Percentiles rank a stretch among this genome's conserved stretches.
Evolutionary conservation across 2,888 invertebrate species (phyloP).

Genomic region (Tholera decimalis): DNA sequence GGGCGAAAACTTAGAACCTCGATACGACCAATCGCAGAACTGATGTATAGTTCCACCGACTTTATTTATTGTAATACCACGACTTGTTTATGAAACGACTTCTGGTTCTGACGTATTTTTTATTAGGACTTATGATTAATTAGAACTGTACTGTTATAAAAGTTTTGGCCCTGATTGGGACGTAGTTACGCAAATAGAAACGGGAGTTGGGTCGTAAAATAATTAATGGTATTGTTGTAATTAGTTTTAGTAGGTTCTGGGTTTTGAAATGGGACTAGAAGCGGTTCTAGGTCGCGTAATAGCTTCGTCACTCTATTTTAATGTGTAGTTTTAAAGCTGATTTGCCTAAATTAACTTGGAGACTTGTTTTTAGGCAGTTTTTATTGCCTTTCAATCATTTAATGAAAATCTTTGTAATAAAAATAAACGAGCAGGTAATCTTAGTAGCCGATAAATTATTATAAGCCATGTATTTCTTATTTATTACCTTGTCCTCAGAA

Average conservation of each 20-base stretch:
- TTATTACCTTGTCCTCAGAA: conserved; percentile 39
- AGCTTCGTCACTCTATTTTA: neutral
- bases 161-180: conserved; percentile 28
- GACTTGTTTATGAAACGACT: conserved; percentile 71
- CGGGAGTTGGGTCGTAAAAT: conserved; percentile 24
- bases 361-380: too few species aligned
- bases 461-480: conserved; percentile 35
- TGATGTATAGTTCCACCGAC: conserved; percentile 78
- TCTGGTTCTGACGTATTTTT: conserved; percentile 59
- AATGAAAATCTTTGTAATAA: too few species aligned
- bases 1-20: conserved; percentile 74
- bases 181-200: conserved; percentile 29
- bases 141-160: conserved; percentile 46
- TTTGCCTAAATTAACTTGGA: neutral
- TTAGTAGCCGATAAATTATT: conserved; percentile 10
- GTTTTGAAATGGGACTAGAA: conserved; percentile 16
- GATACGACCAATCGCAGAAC: conserved; percentile 74
- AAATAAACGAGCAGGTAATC: conserved; percentile 10
- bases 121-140: conserved; percentile 49
- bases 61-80: conserved; percentile 78
- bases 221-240: conserved; percentile 41
- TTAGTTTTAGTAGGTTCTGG: conserved; percentile 30
- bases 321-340: neutral
- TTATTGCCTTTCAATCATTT: too few species aligned
- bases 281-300: conserved; percentile 3